These are phyloP conservation scores for Gerris lacustris DNA, from an alignment of 2,888 invertebrate species.

Conservation along the genomic window DNA sequence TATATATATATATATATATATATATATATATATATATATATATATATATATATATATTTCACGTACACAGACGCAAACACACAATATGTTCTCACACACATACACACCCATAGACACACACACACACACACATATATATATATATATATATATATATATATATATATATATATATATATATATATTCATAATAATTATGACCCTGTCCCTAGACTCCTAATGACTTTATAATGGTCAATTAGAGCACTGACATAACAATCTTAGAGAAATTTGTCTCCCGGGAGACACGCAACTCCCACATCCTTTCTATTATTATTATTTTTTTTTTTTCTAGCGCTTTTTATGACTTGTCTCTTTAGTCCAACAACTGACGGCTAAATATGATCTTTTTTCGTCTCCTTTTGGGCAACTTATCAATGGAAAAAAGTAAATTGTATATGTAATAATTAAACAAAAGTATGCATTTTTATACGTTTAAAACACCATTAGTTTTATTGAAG, in stretches of 20 bases:
- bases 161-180: neutral
- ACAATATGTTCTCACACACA: too few relatives aligned
- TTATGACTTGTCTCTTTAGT: too few relatives aligned
- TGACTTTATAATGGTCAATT: conserved; percentile 10
- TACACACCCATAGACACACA: too few relatives aligned
- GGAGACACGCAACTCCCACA: neutral
- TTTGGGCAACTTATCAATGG: too few relatives aligned
- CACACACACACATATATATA: neutral
- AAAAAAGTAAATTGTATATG: too few relatives aligned
- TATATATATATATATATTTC: neutral
- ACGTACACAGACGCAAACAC: too few relatives aligned
- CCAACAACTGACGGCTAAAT: neutral
- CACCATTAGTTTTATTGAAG: too few relatives aligned
- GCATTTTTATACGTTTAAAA: too few relatives aligned
- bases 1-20: neutral
- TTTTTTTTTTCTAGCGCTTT: neutral
- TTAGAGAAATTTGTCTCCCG: neutral
- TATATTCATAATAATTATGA: neutral
- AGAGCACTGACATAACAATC: conserved; percentile 1
- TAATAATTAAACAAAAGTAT: too few relatives aligned
- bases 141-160: conserved; percentile 5
- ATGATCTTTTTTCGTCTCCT: too few relatives aligned
- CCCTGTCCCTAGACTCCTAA: neutral
- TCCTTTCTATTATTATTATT: neutral
- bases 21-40: neutral